A percentile compares a stretch with the other conserved stretches of the same genome.
Evolutionary conservation across 2,888 invertebrate genomes (phyloP).

Genomic region (Patella depressa): DNA sequence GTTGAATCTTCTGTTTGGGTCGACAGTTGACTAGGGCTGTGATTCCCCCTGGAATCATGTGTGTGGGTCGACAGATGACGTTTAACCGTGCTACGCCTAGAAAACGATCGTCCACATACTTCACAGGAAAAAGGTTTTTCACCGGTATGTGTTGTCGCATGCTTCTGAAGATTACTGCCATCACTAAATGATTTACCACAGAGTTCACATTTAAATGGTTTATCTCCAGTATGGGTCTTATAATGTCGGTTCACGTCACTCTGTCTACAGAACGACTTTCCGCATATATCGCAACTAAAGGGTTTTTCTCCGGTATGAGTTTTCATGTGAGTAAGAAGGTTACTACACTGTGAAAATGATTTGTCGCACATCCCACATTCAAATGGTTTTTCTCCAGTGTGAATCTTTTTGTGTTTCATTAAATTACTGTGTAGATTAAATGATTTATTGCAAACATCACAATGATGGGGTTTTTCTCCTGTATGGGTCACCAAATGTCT

Average conservation of each 20-base stretch:
- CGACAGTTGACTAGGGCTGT: too few relatives aligned
- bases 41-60: too few relatives aligned
- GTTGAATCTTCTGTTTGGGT: too few relatives aligned
- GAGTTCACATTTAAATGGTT: background rate
- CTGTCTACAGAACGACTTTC: background rate
- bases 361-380: conserved; percentile 70
- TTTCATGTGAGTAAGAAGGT: background rate
- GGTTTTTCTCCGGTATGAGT: background rate
- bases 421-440: conserved; percentile 71
- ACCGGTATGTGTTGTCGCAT: background rate
- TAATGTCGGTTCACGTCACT: background rate
- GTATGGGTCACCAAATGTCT: conserved; percentile 73
- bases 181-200: background rate
- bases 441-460: conserved; percentile 69
- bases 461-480: conserved; percentile 72
- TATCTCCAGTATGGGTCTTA: background rate
- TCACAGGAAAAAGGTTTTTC: background rate
- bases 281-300: background rate
- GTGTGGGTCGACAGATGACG: too few relatives aligned
- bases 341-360: background rate
- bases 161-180: background rate
- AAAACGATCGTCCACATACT: background rate
- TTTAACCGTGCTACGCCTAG: too few relatives aligned
- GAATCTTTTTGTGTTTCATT: conserved; percentile 76
- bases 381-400: conserved; percentile 72